Base-by-base conservation (phyloP, 2,113 vertebrate genomes). In the Dromiciops gliroides region DNA sequence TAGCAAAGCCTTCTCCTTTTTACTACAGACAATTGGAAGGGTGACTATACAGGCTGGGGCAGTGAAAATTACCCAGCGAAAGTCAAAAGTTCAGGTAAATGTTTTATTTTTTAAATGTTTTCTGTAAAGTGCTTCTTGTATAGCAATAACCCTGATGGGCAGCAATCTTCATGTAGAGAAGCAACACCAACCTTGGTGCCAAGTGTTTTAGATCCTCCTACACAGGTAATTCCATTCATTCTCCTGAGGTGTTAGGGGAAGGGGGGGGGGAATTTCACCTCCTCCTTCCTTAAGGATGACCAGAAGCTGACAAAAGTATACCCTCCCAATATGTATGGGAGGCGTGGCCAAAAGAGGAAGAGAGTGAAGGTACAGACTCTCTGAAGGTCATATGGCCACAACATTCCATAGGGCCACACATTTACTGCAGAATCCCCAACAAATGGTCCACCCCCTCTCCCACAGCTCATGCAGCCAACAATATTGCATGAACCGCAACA, bases 1-100 rank as follows among this genome's bases (percentile, higher is more conserved):
- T 49, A 48, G 19, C 48, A 90, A 90, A 90, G 47, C 52, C 6
- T 90, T 92, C 52, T 91, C 50, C 4, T 48, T 93, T 96, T 89
- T 23, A 48, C 67, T n/a, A 48, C 2, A 44, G 28, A 50, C 37
- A 60, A 19, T 90, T 56, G 50, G 37, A 44, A 56, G 8, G 3
- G 51, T 19, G 16, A 48, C 83, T 50, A 19, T 89, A 51, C 48
- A 25, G 51, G 7, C 0, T 89, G 37, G 25, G 0, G 12, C 31
- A 14, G 28, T 3, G 6, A 48, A 49, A 90, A 90, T 49, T 90
- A 48, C 31, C 50, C 8, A 12, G 91, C 47, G 11, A 28, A 90
- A 52, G 90, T 89, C 50, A 67, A 56, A 56, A 25, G 22, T 92
- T 95, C 51, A 37, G 22, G 44, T 50, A 91, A 48, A 23, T 0